These are phyloP conservation scores for Meles meles DNA, from an alignment of 2,113 vertebrate genomes.

Conservation along the genomic window DNA sequence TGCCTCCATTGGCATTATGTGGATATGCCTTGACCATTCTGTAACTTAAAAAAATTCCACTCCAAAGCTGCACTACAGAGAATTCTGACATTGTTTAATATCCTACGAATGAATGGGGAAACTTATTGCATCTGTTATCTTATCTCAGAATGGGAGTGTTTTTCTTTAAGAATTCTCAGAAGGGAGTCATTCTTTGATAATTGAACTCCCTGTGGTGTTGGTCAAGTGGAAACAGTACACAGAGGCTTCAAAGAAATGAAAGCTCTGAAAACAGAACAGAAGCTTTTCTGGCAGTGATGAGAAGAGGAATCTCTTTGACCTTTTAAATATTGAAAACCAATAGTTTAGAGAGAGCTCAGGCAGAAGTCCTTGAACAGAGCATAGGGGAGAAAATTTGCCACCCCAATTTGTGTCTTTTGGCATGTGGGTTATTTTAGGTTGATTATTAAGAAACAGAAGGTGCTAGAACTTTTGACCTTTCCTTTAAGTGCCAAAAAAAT, in stretches of 20 bases:
- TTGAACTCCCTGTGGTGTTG: conserved; percentile 51
- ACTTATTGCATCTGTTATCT: conserved; percentile 20
- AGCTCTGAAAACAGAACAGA: background rate
- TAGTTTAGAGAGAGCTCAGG: background rate
- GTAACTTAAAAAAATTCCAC: background rate
- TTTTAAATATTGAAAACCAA: conserved; percentile 16
- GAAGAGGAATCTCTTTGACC: conserved; percentile 18
- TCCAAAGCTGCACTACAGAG: background rate
- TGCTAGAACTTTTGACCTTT: background rate
- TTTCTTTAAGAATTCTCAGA: conserved; percentile 56
- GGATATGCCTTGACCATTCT: background rate
- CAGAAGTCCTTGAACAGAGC: background rate
- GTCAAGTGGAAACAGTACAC: conserved; percentile 56
- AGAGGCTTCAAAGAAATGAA: conserved; percentile 47
- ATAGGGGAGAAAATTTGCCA: background rate
- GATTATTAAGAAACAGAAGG: background rate
- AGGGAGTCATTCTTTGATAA: conserved; percentile 59
- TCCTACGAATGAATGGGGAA: conserved; percentile 17
- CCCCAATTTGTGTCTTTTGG: background rate
- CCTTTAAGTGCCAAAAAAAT: background rate
- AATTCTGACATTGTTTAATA: conserved; percentile 45
- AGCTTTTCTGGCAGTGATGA: background rate
- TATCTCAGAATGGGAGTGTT: conserved; percentile 39
- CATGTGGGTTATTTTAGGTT: background rate
- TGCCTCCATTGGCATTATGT: background rate